phyloP scores from a whole-genome alignment of 92 coral and sea anemone species.

The Epizoanthus illoricatus region DNA sequence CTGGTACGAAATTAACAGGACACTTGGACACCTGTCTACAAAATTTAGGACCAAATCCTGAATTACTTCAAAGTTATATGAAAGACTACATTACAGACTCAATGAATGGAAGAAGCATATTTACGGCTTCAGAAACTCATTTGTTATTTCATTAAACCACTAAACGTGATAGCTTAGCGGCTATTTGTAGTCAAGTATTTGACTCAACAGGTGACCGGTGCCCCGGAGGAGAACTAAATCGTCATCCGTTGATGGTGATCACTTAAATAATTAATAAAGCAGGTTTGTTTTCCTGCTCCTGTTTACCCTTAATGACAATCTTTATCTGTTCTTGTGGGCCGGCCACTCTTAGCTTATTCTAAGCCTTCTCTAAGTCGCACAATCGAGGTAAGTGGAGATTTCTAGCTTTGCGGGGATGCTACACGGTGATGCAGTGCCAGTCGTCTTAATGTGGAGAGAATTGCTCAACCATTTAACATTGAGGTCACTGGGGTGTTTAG shows the following conservation, averaged over 20 bases:
- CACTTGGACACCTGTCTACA: conserved; percentile 1
- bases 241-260: not conserved
- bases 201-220: not conserved
- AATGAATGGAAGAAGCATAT: not conserved
- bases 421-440: not conserved
- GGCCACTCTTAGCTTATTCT: not conserved
- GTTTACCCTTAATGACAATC: not conserved
- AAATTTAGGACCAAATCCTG: not conserved
- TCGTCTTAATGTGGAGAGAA: not conserved
- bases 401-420: not conserved
- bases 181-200: not conserved
- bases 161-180: not conserved
- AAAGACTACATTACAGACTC: not conserved
- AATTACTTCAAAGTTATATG: not conserved
- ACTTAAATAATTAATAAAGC: not conserved
- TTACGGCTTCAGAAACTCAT: not conserved
- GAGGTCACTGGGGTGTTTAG: not conserved
- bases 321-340: not conserved
- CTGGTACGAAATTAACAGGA: not conserved
- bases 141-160: not conserved
- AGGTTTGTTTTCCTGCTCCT: not conserved
- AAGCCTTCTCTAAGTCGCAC: not conserved
- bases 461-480: not conserved
- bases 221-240: not conserved
- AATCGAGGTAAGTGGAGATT: not conserved